phyloP scores from a whole-genome alignment of 1,140 invertebrate species.

The Charaxes varanes region DNA sequence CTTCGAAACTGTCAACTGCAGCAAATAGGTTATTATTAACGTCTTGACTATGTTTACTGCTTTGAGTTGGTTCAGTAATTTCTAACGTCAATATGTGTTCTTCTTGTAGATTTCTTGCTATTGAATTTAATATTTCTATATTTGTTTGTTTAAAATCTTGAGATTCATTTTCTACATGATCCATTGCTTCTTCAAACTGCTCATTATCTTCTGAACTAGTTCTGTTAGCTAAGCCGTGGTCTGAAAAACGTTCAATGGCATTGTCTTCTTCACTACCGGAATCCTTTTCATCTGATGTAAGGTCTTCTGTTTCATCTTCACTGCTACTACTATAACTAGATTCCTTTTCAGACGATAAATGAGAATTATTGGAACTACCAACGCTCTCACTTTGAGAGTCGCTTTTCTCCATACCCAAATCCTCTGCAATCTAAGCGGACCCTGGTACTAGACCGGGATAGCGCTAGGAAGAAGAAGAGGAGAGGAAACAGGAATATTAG shows the following conservation, averaged over 20 bases:
- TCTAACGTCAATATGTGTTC: conserved; percentile 40
- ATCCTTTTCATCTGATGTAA: conserved; percentile 59
- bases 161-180: conserved; percentile 55
- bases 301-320: conserved; percentile 43
- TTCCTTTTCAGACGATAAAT: conserved; percentile 69
- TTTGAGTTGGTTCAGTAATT: conserved; percentile 21
- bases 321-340: conserved; percentile 69
- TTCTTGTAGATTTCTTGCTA: conserved; percentile 55
- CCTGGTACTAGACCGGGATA: no score
- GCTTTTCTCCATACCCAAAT: no score
- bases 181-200: conserved; percentile 67
- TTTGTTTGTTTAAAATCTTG: conserved; percentile 53
- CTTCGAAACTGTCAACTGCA: conserved; percentile 55
- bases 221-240: conserved; percentile 42
- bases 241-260: conserved; percentile 22
- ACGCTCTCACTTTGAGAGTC: conserved; percentile 69
- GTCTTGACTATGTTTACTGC: conserved; percentile 29
- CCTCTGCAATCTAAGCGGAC: no score
- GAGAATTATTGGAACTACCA: conserved; percentile 60
- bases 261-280: conserved; percentile 36
- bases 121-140: conserved; percentile 57
- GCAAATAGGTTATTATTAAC: conserved; percentile 55
- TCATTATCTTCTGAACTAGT: conserved; percentile 72
- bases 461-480: no score
- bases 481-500: no score